A percentile compares a stretch with the other conserved stretches of the same genome.
Evolutionary conservation across 2,797 vertebrate genomes (phyloP).

Genomic region (Pangasius krempfi): DNA sequence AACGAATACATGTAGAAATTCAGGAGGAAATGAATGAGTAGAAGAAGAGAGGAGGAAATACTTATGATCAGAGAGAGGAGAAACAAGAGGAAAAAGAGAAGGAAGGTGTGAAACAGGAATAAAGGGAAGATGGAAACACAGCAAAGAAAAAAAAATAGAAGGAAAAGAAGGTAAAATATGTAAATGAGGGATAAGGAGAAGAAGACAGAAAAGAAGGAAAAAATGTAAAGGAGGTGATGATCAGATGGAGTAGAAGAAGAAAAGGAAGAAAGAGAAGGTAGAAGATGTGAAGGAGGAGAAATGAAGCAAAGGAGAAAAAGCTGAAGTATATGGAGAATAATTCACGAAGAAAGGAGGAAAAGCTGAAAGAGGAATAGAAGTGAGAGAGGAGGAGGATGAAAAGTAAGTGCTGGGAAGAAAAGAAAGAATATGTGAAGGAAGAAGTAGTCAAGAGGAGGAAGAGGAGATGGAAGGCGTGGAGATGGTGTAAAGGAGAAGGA

Average conservation of each 20-base stretch:
- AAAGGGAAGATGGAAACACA: background rate
- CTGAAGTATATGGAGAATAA: background rate
- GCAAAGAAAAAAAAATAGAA: background rate
- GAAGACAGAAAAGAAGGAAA: background rate
- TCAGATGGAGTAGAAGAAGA: background rate
- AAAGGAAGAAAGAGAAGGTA: background rate
- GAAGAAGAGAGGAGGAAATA: no score
- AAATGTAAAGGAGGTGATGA: background rate
- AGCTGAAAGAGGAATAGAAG: background rate
- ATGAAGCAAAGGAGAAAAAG: background rate
- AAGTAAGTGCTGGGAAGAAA: no score
- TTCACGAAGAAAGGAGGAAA: background rate
- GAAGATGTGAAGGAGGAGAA: background rate
- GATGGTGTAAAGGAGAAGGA: constrained; percentile 31
- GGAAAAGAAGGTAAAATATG: no score
- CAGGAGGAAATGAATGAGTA: no score
- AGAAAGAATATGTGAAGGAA: background rate
- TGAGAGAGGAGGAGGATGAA: no score
- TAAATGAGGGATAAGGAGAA: background rate
- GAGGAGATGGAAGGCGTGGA: background rate
- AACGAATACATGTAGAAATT: no score
- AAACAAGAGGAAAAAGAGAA: no score
- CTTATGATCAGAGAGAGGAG: no score
- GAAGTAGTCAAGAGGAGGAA: background rate
- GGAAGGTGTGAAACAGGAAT: background rate